phyloP scores from a whole-genome alignment of 2,797 vertebrate genomes.

The Telmatherina bonti region DNA sequence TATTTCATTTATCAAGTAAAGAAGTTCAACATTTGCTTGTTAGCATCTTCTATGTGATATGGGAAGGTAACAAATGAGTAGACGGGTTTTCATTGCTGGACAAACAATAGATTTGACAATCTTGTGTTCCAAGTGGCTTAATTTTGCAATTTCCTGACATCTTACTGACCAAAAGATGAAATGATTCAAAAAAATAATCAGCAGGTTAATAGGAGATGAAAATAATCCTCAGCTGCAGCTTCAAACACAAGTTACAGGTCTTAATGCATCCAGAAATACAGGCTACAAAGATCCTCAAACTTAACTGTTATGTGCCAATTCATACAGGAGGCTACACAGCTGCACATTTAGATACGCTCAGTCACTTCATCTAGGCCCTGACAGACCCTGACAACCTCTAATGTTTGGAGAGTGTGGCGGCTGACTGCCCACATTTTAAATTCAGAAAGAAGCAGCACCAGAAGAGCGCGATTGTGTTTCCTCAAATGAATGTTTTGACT shows the following conservation, averaged over 20 bases:
- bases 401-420: conserved; percentile 38
- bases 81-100: not conserved
- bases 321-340: not conserved
- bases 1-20: not conserved
- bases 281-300: not conserved
- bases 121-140: not conserved
- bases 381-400: conserved; percentile 37
- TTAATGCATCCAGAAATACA: not conserved
- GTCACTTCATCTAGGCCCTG: conserved; percentile 9
- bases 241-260: not conserved
- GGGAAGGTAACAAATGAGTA: not conserved
- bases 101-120: not conserved
- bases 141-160: not conserved
- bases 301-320: not conserved
- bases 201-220: not conserved
- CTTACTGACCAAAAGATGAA: not conserved
- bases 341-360: conserved; percentile 1
- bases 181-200: not conserved
- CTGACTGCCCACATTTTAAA: conserved; percentile 45
- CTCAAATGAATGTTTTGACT: conserved; percentile 69
- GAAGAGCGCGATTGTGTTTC: conserved; percentile 65
- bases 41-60: not conserved
- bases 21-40: not conserved
- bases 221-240: not conserved
- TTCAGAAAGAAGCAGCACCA: conserved; percentile 58